Evolutionary conservation across 2,113 vertebrate species (phyloP).

Genomic region (Bettongia penicillata): DNA sequence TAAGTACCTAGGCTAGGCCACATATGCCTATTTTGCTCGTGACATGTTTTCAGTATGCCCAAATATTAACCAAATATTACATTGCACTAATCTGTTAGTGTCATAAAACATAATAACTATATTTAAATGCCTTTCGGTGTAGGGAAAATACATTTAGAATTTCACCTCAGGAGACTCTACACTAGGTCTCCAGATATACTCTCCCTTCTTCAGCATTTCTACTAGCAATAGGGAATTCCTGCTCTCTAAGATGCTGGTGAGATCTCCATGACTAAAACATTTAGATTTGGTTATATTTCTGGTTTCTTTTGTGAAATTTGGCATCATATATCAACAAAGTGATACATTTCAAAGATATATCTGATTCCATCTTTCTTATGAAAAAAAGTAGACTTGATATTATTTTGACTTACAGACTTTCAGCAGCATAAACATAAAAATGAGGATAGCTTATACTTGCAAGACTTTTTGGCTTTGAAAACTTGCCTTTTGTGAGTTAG

Average conservation of each 20-base stretch:
- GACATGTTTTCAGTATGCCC: too few relatives aligned
- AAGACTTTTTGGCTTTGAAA: background rate
- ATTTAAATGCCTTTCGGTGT: background rate
- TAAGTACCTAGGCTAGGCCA: too few relatives aligned
- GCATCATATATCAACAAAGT: background rate
- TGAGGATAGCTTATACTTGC: background rate
- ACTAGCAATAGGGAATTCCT: background rate
- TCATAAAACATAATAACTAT: too few relatives aligned
- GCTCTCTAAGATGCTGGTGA: background rate
- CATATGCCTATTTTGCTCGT: too few relatives aligned
- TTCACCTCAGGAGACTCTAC: background rate
- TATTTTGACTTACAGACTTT: background rate
- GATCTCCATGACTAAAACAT: background rate
- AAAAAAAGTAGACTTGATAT: background rate
- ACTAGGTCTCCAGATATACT: background rate
- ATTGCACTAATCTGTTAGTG: too few relatives aligned
- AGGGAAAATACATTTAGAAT: background rate
- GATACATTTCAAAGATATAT: background rate
- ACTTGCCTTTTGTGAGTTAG: conserved; percentile 31
- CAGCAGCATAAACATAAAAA: conserved; percentile 5
- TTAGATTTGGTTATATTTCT: background rate
- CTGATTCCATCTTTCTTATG: background rate
- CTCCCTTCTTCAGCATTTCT: background rate
- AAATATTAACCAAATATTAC: too few relatives aligned
- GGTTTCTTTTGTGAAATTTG: background rate